These are phyloP conservation scores for Noturus placidus DNA, from an alignment of 2,113 vertebrate species.

Conservation along the genomic window DNA sequence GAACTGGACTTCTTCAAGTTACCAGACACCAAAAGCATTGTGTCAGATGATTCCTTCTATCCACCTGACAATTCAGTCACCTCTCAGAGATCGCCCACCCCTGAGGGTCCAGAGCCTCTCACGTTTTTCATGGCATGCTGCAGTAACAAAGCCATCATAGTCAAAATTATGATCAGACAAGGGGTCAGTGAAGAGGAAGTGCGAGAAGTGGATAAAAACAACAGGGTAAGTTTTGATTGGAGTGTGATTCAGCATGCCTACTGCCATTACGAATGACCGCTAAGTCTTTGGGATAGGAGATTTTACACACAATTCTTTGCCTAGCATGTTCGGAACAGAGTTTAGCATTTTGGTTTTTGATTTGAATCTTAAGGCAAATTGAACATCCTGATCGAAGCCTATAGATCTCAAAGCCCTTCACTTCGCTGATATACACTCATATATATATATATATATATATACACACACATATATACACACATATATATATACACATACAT, in stretches of 20 bases:
- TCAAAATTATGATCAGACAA: constrained; percentile 84
- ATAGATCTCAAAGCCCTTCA: background rate
- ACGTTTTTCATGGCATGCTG: constrained; percentile 86
- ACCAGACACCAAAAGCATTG: constrained; percentile 78
- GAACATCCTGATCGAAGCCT: background rate
- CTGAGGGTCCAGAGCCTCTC: constrained; percentile 71
- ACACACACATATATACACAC: too few relatives aligned
- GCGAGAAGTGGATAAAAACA: constrained; percentile 84
- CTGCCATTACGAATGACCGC: background rate
- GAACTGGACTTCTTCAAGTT: constrained; percentile 80
- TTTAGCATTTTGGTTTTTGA: background rate
- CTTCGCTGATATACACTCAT: too few relatives aligned
- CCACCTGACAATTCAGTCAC: constrained; percentile 66
- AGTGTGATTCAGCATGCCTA: background rate
- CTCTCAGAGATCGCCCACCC: constrained; percentile 47
- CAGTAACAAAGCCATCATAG: constrained; percentile 83
- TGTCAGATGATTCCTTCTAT: constrained; percentile 92
- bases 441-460: too few relatives aligned
- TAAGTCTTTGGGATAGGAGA: background rate
- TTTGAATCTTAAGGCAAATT: background rate
- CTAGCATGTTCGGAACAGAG: background rate
- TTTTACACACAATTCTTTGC: background rate
- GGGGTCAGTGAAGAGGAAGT: constrained; percentile 82
- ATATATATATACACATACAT: too few relatives aligned
- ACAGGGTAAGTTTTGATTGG: constrained; percentile 77